A percentile compares a stretch with the other conserved stretches of the same genome.
Evolutionary conservation across 2,888 invertebrate species (phyloP).

Genomic region (Colletes collaris): DNA sequence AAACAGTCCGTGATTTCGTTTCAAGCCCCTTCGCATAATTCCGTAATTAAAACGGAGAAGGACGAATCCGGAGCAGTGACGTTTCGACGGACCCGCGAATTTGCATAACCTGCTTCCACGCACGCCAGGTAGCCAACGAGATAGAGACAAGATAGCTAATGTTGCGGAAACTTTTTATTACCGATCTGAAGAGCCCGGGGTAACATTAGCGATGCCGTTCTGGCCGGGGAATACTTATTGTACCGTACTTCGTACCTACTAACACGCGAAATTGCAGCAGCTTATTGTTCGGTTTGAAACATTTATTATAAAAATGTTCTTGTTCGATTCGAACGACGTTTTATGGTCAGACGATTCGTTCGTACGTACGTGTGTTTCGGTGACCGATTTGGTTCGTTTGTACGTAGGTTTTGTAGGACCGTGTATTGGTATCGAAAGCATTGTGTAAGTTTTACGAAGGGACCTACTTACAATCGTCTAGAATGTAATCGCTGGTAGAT

Average conservation of each 20-base stretch:
- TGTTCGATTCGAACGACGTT: no score
- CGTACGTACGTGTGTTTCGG: background rate
- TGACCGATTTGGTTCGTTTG: background rate
- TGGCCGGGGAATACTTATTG: slow-evolving; percentile 11
- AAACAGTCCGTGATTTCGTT: slow-evolving; percentile 57
- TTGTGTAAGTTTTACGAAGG: slow-evolving; percentile 39
- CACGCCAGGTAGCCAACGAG: slow-evolving; percentile 64
- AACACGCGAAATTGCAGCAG: slow-evolving; percentile 14
- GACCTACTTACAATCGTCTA: slow-evolving; percentile 57
- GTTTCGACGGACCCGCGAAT: slow-evolving; percentile 54
- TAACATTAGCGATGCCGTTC: slow-evolving; percentile 50
- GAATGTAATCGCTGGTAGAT: slow-evolving; percentile 62
- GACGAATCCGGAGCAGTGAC: slow-evolving; percentile 37
- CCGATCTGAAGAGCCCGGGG: slow-evolving; percentile 58
- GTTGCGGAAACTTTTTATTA: slow-evolving; percentile 77
- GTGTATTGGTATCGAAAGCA: slow-evolving; percentile 39
- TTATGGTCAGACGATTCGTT: no score
- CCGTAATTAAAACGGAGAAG: slow-evolving; percentile 72
- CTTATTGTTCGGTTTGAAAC: background rate
- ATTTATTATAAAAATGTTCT: no score
- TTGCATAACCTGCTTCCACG: slow-evolving; percentile 76
- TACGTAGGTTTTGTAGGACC: no score
- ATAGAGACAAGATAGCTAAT: slow-evolving; percentile 76
- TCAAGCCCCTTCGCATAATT: slow-evolving; percentile 70
- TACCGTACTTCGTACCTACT: slow-evolving; percentile 41